Conservation (phyloP, 1,140 invertebrate genomes). For the Drosophila mayri region DNA sequence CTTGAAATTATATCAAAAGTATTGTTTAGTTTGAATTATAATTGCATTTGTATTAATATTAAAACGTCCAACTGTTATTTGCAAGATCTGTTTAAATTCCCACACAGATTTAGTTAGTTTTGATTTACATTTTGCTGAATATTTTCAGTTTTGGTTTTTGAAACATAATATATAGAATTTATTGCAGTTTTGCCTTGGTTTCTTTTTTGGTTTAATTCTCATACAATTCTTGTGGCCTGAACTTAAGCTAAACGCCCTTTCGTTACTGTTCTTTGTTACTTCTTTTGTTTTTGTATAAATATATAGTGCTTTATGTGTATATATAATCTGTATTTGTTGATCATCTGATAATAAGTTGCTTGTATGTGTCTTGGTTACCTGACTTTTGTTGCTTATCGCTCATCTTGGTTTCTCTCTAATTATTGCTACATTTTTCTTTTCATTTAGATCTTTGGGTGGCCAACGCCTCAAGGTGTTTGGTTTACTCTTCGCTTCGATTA, state of each 20-base stretch:
- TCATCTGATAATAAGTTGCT: conserved; percentile 59
- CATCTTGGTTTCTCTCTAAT: conserved; percentile 23
- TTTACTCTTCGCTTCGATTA: conserved; percentile 14
- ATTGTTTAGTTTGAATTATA: neutral
- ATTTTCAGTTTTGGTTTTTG: conserved; percentile 39
- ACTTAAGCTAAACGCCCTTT: conserved; percentile 53
- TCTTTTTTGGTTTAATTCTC: conserved; percentile 46
- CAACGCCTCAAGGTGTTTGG: conserved; percentile 45
- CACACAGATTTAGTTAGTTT: conserved; percentile 49
- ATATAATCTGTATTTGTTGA: conserved; percentile 47
- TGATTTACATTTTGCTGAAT: conserved; percentile 39
- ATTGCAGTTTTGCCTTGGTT: conserved; percentile 61
- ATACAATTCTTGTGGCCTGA: conserved; percentile 69
- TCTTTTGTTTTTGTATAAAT: conserved; percentile 61
- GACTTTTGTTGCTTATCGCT: conserved; percentile 63
- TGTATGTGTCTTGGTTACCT: conserved; percentile 69
- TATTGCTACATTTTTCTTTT: conserved; percentile 27
- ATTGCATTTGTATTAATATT: too few relatives aligned
- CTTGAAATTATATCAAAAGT: neutral
- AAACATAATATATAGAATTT: conserved; percentile 69
- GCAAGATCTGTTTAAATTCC: conserved; percentile 7
- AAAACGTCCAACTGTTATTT: conserved; percentile 9
- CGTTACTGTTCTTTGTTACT: conserved; percentile 20
- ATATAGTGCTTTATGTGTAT: conserved; percentile 64
- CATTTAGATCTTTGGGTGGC: conserved; percentile 61